phyloP scores from a whole-genome alignment of 2,888 invertebrate species.

The Thyatira batis region DNA sequence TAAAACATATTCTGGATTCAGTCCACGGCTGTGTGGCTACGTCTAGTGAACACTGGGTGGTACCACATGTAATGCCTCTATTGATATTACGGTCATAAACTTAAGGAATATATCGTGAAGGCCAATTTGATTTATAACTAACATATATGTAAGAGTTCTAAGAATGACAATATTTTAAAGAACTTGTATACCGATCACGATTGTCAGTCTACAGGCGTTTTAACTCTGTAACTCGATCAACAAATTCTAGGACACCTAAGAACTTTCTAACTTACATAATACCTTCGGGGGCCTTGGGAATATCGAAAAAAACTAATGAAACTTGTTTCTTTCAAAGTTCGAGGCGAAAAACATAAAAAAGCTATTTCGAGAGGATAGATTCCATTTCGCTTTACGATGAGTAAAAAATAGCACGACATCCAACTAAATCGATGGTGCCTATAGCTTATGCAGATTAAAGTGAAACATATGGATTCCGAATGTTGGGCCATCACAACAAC shows the following conservation, averaged over 20 bases:
- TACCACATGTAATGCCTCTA: constrained; percentile 34
- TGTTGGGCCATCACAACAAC: constrained; percentile 1
- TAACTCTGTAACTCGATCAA: background rate
- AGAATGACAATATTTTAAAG: background rate
- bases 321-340: background rate
- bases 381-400: background rate
- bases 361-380: background rate
- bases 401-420: background rate
- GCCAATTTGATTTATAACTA: background rate
- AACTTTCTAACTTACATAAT: background rate
- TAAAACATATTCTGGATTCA: constrained; percentile 37
- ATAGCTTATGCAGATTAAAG: background rate
- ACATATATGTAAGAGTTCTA: background rate
- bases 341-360: background rate
- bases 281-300: background rate
- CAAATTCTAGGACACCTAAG: background rate
- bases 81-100: constrained; percentile 19
- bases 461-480: background rate
- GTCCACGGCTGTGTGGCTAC: constrained; percentile 25
- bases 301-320: background rate
- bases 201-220: background rate
- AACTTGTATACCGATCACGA: background rate
- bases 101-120: background rate
- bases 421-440: background rate
- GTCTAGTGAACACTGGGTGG: constrained; percentile 34